Conservation (phyloP, 2,888 invertebrate species). For the Limnephilus auricula region DNA sequence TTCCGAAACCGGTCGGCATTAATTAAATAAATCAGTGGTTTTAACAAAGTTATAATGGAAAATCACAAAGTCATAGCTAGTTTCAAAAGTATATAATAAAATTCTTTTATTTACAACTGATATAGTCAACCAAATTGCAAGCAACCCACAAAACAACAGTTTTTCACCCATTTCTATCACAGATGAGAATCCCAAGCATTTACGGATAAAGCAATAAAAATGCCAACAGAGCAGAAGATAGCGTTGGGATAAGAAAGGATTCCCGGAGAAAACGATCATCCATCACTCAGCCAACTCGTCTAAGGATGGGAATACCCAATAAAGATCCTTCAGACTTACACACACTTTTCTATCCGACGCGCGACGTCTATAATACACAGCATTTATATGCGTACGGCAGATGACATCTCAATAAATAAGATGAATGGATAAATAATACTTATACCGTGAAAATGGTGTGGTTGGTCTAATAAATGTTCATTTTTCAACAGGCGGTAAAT, state of each 20-base stretch:
- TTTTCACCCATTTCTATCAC: neutral
- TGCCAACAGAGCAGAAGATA: neutral
- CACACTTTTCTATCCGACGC: neutral
- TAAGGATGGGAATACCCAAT: neutral
- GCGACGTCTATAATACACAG: neutral
- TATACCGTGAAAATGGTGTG: neutral
- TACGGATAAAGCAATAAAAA: neutral
- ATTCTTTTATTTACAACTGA: neutral
- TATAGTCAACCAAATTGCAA: neutral
- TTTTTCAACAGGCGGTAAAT: neutral
- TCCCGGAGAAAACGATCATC: neutral
- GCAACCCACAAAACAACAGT: neutral
- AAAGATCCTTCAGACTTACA: neutral
- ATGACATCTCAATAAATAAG: neutral
- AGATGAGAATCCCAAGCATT: neutral
- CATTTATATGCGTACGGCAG: neutral
- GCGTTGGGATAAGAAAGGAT: neutral
- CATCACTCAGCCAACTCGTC: neutral
- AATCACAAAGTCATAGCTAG: too few species aligned
- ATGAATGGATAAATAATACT: neutral
- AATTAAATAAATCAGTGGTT: too few species aligned
- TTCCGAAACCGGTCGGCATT: too few species aligned
- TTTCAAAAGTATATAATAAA: too few species aligned
- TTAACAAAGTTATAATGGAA: too few species aligned
- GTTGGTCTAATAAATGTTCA: neutral